These are phyloP conservation scores for Cyprinus carpio DNA, from an alignment of 2,113 vertebrate species.

Conservation along the genomic window DNA sequence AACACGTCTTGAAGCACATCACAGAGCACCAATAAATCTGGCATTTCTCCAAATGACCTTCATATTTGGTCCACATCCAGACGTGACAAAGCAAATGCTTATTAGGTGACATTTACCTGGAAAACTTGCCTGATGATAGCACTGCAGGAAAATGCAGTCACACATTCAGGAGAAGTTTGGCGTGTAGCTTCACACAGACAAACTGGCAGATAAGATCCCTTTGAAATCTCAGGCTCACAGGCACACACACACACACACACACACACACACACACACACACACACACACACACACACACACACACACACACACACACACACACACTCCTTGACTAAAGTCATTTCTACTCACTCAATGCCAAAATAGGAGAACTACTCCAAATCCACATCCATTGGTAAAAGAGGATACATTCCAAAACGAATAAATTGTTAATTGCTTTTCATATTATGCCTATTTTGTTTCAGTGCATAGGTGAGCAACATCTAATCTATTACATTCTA, in stretches of 20 bases:
- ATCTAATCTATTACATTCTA: not conserved
- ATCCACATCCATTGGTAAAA: not conserved
- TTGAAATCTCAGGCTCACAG: slow-evolving; percentile 20
- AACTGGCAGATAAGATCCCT: slow-evolving; percentile 19
- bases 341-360: not conserved
- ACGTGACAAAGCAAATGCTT: slow-evolving; percentile 24
- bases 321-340: not conserved
- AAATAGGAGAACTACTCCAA: slow-evolving; percentile 4
- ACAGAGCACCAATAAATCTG: slow-evolving; percentile 31
- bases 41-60: slow-evolving; percentile 36
- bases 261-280: not conserved
- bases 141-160: not conserved
- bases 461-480: not conserved
- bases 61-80: slow-evolving; percentile 28
- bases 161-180: slow-evolving; percentile 23
- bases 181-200: slow-evolving; percentile 16
- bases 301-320: not conserved
- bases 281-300: not conserved
- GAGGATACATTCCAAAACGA: slow-evolving; percentile 2
- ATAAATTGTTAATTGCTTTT: not conserved
- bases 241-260: not conserved
- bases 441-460: not conserved
- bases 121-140: slow-evolving; percentile 32
- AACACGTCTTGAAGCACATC: not conserved
- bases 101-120: slow-evolving; percentile 38